Conservation (phyloP, 2,888 invertebrate genomes). For the Harmothoe impar region DNA sequence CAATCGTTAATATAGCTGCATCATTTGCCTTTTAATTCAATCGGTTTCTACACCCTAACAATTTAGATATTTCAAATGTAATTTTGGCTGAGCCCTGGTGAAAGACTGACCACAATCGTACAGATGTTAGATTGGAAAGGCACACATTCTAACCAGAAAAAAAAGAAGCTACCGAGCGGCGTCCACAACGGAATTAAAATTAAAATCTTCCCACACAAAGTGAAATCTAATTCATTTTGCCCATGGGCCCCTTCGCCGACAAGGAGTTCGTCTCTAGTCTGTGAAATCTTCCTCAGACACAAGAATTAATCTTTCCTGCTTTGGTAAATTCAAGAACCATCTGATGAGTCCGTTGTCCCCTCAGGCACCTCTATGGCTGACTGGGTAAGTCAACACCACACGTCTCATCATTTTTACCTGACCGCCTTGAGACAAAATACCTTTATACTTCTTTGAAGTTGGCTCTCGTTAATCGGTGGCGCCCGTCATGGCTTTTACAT, state of each 20-base stretch:
- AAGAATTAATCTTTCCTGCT: slow-evolving; percentile 52
- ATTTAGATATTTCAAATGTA: too few relatives aligned
- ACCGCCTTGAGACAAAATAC: slow-evolving; percentile 41
- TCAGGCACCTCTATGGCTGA: not conserved
- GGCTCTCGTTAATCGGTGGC: not conserved
- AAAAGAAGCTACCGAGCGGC: not conserved
- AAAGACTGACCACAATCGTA: too few relatives aligned
- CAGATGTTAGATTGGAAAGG: too few relatives aligned
- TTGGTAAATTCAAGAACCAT: not conserved
- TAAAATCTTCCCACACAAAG: not conserved
- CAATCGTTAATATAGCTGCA: too few relatives aligned
- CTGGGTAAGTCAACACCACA: slow-evolving; percentile 6
- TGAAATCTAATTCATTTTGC: not conserved
- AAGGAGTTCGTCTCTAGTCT: not conserved
- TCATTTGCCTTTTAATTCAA: too few relatives aligned
- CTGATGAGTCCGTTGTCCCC: not conserved
- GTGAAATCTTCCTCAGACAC: not conserved
- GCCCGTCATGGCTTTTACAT: not conserved
- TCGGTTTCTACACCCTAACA: too few relatives aligned
- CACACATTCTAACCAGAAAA: too few relatives aligned
- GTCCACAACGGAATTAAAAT: not conserved
- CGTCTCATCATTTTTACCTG: slow-evolving; percentile 21
- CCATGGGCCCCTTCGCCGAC: not conserved
- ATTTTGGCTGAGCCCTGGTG: too few relatives aligned
- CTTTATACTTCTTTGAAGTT: not conserved